Evolutionary conservation across 2,797 vertebrate species (phyloP), one percentile per base, ranked within the genome.

Genomic region (Smutsia gigantea): DNA sequence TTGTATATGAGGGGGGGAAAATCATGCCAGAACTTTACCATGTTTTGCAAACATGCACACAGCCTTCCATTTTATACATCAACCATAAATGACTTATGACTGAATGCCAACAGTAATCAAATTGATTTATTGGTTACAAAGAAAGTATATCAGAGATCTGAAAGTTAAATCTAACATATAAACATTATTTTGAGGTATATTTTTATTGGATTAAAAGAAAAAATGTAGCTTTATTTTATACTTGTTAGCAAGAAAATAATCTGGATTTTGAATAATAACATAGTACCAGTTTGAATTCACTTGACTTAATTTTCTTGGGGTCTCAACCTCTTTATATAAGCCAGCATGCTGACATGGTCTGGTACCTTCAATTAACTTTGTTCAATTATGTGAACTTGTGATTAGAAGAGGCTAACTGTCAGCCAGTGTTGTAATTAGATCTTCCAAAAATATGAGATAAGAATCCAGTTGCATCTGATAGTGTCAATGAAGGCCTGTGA

Each of bases 361-460:
- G 90, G 39, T 92, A 75, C 37, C 69, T 95, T 82, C 79, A 95
- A 89, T 96, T 95, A 97, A 39, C 57, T 95, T 86, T 51, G 31
- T 96, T 94, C 82, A 96, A 27, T 93, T 91, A 63, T 57, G 69
- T 89, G 88, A 95, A 94, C 91, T 77, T 95, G 74, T 68, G 85
- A 88, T 94, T 97, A 96, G 78, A 72, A 91, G 46, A 95, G 51
- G 83, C 15, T 84, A 96, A 93, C 89, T 84, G 88, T 94, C 93
- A 87, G 42, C 51, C 49, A 68, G 77, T 27, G 59, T 66, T 90
- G 49, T 92, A 96, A 97, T 97, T 96, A 94, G 83, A 90, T 91
- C 49, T 95, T 95, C 59, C 87, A 95, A 95, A 97, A 92, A 79
- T 86, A 91, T 90, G 53, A 94, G 68, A 59, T 94, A 91, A 94